Evolutionary conservation across 2,113 vertebrate species (phyloP).

Genomic region (Aleadryas rufinucha): DNA sequence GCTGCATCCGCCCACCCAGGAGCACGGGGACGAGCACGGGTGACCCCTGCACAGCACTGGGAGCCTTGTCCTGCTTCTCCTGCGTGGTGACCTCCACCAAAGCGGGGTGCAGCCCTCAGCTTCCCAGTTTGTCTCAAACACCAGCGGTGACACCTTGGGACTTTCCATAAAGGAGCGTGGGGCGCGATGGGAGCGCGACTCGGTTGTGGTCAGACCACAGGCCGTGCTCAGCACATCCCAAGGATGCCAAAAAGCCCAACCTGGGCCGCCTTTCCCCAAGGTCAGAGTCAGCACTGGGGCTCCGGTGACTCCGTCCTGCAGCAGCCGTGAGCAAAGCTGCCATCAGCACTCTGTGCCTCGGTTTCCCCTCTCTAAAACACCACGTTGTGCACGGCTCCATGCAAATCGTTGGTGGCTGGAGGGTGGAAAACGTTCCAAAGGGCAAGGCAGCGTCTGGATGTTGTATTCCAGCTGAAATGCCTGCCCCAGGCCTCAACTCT

Average conservation of each 20-base stretch:
- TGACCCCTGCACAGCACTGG: accelerated
- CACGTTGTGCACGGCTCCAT: neutral
- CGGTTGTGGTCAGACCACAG: neutral
- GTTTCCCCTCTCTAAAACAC: neutral
- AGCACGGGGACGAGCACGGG: neutral
- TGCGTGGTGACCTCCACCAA: neutral
- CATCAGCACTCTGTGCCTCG: neutral
- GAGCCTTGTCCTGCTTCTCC: neutral
- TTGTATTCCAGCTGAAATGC: neutral
- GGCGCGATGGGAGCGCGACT: accelerated
- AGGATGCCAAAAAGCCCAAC: neutral
- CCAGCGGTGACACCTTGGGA: neutral
- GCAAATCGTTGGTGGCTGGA: neutral
- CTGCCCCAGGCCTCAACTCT: neutral
- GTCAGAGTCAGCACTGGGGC: neutral
- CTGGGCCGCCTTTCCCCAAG: neutral
- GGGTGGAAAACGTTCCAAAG: neutral
- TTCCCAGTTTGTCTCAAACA: neutral
- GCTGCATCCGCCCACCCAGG: neutral
- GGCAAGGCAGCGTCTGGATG: neutral
- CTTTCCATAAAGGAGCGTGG: neutral
- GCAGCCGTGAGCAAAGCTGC: conserved; percentile 28
- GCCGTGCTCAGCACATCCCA: neutral
- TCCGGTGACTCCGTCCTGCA: neutral
- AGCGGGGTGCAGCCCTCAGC: neutral